These are phyloP conservation scores for Gibbula magus DNA, from an alignment of 2,888 invertebrate genomes.

Conservation along the genomic window DNA sequence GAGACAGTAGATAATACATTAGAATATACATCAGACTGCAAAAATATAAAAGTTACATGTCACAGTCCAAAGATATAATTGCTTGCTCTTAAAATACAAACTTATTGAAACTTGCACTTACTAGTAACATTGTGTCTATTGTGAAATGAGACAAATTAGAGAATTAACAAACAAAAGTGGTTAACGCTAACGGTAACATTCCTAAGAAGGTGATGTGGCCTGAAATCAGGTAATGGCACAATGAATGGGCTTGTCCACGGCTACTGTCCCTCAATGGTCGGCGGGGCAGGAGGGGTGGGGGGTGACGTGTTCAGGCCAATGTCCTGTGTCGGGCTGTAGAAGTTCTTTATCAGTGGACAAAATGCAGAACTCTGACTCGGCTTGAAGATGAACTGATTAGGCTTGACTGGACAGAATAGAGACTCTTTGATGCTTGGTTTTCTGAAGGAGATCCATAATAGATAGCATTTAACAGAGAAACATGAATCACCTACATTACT, in stretches of 20 bases:
- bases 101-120: too few relatives aligned
- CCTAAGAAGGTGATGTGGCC: background rate
- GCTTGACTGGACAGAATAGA: conserved; percentile 62
- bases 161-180: conserved; percentile 12
- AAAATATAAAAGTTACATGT: too few relatives aligned
- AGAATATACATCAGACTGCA: too few relatives aligned
- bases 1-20: too few relatives aligned
- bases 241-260: background rate
- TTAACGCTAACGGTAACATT: conserved; percentile 2
- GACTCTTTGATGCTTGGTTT: conserved; percentile 64
- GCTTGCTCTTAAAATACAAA: too few relatives aligned
- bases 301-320: conserved; percentile 9
- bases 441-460: conserved; percentile 29
- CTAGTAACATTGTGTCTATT: too few relatives aligned
- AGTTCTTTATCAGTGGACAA: conserved; percentile 60
- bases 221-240: conserved; percentile 7
- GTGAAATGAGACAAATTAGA: background rate
- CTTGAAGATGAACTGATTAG: conserved; percentile 61
- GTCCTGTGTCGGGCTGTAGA: conserved; percentile 30
- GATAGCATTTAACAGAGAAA: background rate
- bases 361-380: conserved; percentile 67
- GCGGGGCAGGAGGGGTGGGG: background rate
- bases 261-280: conserved; percentile 33
- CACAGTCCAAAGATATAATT: too few relatives aligned
- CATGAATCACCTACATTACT: too few relatives aligned